Percentiles rank a stretch among this genome's conserved stretches.
These are phyloP conservation scores for Temnopleurus reevesii DNA, from an alignment of 53 echinoderm and acorn worm genomes.

Conservation along the genomic window DNA sequence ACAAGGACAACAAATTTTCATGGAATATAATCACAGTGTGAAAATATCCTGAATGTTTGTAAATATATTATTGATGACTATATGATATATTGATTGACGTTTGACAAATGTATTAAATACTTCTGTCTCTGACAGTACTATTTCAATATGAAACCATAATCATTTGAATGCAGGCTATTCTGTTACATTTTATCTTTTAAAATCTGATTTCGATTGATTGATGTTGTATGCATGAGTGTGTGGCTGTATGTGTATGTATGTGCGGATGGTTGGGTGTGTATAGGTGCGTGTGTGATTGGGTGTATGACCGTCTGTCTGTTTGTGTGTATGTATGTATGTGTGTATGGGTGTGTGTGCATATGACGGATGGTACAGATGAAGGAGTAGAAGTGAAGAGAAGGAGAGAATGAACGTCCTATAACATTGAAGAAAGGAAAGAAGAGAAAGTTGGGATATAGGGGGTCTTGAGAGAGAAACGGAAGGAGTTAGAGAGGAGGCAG, in stretches of 20 bases:
- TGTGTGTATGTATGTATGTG: too few relatives aligned
- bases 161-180: too few relatives aligned
- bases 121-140: slow-evolving; percentile 48
- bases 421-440: too few relatives aligned
- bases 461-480: too few relatives aligned
- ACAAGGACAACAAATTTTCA: neutral
- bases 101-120: slow-evolving; percentile 21
- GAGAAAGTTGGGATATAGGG: too few relatives aligned
- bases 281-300: too few relatives aligned
- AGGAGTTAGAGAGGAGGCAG: too few relatives aligned
- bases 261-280: neutral
- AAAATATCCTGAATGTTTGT: neutral
- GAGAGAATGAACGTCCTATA: too few relatives aligned
- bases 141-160: slow-evolving; percentile 4
- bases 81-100: neutral
- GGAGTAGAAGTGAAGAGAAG: too few relatives aligned
- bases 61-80: neutral
- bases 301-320: too few relatives aligned
- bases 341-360: too few relatives aligned
- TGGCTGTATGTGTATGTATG: neutral
- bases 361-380: too few relatives aligned
- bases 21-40: neutral
- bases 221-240: neutral
- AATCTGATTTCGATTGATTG: neutral
- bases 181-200: neutral